These are phyloP conservation scores for Aurelia sp. DNA, from an alignment of 30 jellyfish, hydroid and myxozoan genomes.

Conservation along the genomic window DNA sequence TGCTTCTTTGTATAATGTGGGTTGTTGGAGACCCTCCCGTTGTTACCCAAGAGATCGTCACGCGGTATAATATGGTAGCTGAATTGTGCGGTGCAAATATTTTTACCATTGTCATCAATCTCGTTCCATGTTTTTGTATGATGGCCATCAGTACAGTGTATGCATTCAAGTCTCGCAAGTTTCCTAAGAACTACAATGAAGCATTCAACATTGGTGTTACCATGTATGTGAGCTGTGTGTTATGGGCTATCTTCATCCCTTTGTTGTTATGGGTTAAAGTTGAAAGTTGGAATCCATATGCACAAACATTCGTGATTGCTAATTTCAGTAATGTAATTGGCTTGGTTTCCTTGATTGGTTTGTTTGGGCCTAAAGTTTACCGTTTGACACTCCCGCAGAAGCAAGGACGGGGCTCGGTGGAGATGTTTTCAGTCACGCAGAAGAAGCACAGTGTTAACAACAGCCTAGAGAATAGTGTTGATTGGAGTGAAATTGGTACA, in stretches of 20 bases:
- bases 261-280: conserved; percentile 20
- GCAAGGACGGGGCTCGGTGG: not conserved
- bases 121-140: conserved; percentile 69
- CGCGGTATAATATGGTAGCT: conserved; percentile 59
- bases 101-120: conserved; percentile 55
- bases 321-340: conserved; percentile 53
- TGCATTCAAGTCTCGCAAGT: conserved; percentile 91
- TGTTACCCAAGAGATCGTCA: conserved; percentile 54
- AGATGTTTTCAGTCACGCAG: conserved; percentile 23
- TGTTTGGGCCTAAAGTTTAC: conserved; percentile 60
- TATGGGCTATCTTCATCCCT: conserved; percentile 75
- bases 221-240: conserved; percentile 81
- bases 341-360: conserved; percentile 43
- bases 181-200: conserved; percentile 90
- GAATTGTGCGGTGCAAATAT: conserved; percentile 24
- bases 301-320: conserved; percentile 27
- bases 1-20: conserved; percentile 80
- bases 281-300: conserved; percentile 29
- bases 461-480: conserved; percentile 35
- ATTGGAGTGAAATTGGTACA: conserved; percentile 14
- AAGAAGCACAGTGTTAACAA: conserved; percentile 36
- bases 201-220: conserved; percentile 85
- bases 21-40: conserved; percentile 73
- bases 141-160: conserved; percentile 74
- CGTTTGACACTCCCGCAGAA: not conserved